A percentile compares a stretch with the other conserved stretches of the same genome.
These are phyloP conservation scores for Megastigmus dorsalis DNA, from an alignment of 2,888 invertebrate genomes.

Conservation along the genomic window DNA sequence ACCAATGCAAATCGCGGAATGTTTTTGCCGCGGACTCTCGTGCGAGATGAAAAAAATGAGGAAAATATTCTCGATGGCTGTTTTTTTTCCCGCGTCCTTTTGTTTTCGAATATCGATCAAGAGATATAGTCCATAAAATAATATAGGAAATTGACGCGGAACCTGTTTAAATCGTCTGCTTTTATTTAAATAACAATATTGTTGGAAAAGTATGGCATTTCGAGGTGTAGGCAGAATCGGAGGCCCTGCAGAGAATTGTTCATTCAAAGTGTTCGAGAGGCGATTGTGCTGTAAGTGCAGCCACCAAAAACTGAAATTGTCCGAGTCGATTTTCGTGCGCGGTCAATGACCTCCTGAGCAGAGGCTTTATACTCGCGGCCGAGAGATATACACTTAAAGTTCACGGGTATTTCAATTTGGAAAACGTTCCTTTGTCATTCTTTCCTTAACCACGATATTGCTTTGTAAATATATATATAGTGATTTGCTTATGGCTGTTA, in stretches of 20 bases:
- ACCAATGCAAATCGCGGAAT: too few species aligned
- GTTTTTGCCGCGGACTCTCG: too few species aligned
- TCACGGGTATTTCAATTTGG: not conserved
- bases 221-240: too few species aligned
- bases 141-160: not conserved
- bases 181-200: not conserved
- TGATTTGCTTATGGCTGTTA: too few species aligned
- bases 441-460: not conserved
- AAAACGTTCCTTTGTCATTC: not conserved
- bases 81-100: too few species aligned
- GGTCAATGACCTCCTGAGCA: slow-evolving; percentile 40
- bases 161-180: not conserved
- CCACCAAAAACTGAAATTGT: slow-evolving; percentile 30
- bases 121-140: not conserved
- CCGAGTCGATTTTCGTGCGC: slow-evolving; percentile 36
- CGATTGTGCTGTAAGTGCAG: slow-evolving; percentile 12
- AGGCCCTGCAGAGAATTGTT: too few species aligned
- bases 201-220: not conserved
- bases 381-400: slow-evolving; percentile 10
- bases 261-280: too few species aligned
- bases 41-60: too few species aligned
- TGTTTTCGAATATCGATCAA: too few species aligned
- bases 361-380: slow-evolving; percentile 15
- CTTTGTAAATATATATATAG: too few species aligned
- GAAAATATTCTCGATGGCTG: too few species aligned